These are phyloP conservation scores for Antrozous pallidus DNA, from an alignment of 2,797 vertebrate genomes.

Conservation along the genomic window DNA sequence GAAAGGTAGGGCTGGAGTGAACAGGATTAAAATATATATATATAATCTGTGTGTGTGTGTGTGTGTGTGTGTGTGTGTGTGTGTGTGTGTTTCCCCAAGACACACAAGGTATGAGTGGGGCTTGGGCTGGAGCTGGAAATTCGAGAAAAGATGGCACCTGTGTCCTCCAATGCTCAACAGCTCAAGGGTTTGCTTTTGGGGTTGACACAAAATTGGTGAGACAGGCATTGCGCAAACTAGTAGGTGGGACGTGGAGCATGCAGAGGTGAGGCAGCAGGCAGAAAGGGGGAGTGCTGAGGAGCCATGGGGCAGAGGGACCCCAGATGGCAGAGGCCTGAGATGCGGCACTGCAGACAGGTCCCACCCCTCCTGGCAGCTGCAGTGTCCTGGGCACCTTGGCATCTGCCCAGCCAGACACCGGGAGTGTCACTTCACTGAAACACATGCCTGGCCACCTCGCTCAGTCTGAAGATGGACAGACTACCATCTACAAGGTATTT, in stretches of 20 bases:
- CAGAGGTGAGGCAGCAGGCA: neutral
- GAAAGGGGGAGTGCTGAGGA: neutral
- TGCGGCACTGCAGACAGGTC: accelerated
- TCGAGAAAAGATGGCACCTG: accelerated
- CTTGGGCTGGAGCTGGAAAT: neutral
- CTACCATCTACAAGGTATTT: accelerated
- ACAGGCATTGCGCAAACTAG: accelerated
- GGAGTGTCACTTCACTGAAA: neutral
- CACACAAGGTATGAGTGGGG: no score
- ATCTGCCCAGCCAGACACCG: neutral
- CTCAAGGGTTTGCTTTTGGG: neutral
- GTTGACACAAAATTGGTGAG: neutral
- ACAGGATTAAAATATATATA: neutral
- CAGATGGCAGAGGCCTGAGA: neutral
- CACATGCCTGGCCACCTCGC: neutral
- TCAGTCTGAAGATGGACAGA: neutral
- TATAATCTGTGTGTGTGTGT: no score
- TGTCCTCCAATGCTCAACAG: neutral
- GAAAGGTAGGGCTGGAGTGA: neutral
- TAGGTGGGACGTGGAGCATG: neutral
- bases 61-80: no score
- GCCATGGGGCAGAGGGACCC: accelerated
- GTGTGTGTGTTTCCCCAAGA: neutral
- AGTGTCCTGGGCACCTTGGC: accelerated
- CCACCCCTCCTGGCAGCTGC: neutral